phyloP scores from a whole-genome alignment of 2,113 vertebrate genomes.

The Oncorhynchus keta region DNA sequence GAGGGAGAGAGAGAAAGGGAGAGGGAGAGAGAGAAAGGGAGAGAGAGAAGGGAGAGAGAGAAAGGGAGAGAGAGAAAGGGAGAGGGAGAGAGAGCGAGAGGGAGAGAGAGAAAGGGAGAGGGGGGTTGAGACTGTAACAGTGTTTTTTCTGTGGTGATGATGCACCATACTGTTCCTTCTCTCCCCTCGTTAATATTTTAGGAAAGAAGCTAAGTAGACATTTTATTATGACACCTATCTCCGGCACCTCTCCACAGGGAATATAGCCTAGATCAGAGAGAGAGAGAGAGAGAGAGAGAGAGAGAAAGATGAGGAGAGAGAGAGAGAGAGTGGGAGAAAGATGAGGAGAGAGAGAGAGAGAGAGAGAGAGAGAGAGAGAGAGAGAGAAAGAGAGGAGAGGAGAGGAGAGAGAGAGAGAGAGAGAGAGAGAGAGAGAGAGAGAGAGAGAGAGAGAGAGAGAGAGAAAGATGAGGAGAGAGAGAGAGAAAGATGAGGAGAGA shows the following conservation, averaged over 20 bases:
- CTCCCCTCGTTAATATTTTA: conserved; percentile 65
- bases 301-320: conserved; percentile 5
- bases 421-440: no score
- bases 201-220: conserved; percentile 57
- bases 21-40: not conserved
- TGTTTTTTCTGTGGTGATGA: conserved; percentile 58
- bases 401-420: no score
- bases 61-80: conserved; percentile 15
- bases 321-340: no score
- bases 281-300: not conserved
- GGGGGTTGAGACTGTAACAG: no score
- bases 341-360: no score
- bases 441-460: no score
- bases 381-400: no score
- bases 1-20: not conserved
- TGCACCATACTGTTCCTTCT: conserved; percentile 50
- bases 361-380: not conserved
- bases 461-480: no score
- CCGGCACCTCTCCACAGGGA: conserved; percentile 47
- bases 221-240: conserved; percentile 68
- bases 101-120: no score
- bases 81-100: conserved; percentile 1
- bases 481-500: no score
- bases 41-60: conserved; percentile 6
- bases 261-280: conserved; percentile 14